phyloP scores from a whole-genome alignment of 2,888 invertebrate genomes.

The Pseudococcus longispinus region DNA sequence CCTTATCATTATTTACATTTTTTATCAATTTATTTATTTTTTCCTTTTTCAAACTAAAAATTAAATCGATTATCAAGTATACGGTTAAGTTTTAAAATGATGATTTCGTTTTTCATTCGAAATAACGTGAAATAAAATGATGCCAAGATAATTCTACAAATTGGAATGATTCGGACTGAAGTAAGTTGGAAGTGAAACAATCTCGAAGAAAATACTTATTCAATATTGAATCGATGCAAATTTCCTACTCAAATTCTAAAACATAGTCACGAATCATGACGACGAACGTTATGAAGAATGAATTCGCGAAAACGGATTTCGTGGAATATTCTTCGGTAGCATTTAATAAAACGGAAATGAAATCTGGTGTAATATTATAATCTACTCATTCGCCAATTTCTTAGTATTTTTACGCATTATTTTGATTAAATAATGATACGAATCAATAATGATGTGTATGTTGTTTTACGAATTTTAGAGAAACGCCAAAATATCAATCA shows the following conservation, averaged over 20 bases:
- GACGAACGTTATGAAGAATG: background rate
- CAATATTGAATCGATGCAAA: too few species aligned
- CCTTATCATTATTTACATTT: slow-evolving; percentile 31
- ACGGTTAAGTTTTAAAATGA: background rate
- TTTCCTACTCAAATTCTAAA: too few species aligned
- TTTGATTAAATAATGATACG: too few species aligned
- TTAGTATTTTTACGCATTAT: too few species aligned
- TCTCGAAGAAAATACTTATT: too few species aligned
- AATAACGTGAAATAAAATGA: too few species aligned
- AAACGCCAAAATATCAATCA: background rate
- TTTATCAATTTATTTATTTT: slow-evolving; percentile 14
- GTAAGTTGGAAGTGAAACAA: background rate
- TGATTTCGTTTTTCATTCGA: background rate
- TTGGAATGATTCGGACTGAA: background rate
- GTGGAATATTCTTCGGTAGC: background rate
- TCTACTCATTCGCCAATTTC: too few species aligned
- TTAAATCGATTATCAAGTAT: background rate
- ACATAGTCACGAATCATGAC: too few species aligned
- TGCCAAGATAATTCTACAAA: too few species aligned
- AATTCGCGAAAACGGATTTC: background rate
- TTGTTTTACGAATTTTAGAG: background rate
- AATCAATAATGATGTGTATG: background rate
- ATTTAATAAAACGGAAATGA: background rate
- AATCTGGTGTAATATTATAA: too few species aligned
- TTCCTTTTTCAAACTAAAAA: background rate